Evolutionary conservation across 2,797 vertebrate species (phyloP).

Genomic region (Micropoecilia bifurca): DNA sequence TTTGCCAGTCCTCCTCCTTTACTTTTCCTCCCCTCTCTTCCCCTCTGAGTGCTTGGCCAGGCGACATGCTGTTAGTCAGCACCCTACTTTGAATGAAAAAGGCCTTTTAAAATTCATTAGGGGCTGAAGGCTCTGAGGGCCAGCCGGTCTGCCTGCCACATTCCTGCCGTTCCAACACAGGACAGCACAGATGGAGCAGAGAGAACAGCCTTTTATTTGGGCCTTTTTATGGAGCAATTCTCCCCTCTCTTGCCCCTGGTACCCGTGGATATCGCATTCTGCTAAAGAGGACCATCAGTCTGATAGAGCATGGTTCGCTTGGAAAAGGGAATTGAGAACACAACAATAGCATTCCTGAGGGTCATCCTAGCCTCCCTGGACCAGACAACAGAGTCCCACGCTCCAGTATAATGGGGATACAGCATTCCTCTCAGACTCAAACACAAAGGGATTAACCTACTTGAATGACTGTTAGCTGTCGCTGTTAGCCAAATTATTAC

Average conservation of each 20-base stretch:
- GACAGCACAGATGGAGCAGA: constrained; percentile 82
- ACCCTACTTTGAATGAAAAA: constrained; percentile 89
- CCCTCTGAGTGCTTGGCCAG: constrained; percentile 64
- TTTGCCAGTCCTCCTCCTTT: constrained; percentile 62
- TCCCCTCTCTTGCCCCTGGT: constrained; percentile 67
- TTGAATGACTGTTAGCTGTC: constrained; percentile 45
- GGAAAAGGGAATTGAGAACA: constrained; percentile 75
- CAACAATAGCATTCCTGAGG: constrained; percentile 87
- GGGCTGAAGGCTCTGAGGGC: constrained; percentile 79
- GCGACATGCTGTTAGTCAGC: constrained; percentile 82
- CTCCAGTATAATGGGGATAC: constrained; percentile 70
- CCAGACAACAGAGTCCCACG: constrained; percentile 78
- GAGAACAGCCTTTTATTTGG: constrained; percentile 84
- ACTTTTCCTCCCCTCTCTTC: constrained; percentile 21
- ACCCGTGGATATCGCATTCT: constrained; percentile 90
- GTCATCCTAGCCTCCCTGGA: constrained; percentile 75
- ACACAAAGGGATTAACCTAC: constrained; percentile 53
- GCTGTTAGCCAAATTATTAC: constrained; percentile 28
- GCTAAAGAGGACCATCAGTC: constrained; percentile 87
- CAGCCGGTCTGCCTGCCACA: constrained; percentile 83
- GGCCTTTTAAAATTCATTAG: constrained; percentile 96
- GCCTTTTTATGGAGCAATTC: constrained; percentile 85
- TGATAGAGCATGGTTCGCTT: constrained; percentile 85
- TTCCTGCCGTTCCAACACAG: constrained; percentile 91
- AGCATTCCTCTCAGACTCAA: constrained; percentile 63